Evolutionary conservation across 1,140 invertebrate genomes (phyloP).

Genomic region (Metaphire vulgaris): DNA sequence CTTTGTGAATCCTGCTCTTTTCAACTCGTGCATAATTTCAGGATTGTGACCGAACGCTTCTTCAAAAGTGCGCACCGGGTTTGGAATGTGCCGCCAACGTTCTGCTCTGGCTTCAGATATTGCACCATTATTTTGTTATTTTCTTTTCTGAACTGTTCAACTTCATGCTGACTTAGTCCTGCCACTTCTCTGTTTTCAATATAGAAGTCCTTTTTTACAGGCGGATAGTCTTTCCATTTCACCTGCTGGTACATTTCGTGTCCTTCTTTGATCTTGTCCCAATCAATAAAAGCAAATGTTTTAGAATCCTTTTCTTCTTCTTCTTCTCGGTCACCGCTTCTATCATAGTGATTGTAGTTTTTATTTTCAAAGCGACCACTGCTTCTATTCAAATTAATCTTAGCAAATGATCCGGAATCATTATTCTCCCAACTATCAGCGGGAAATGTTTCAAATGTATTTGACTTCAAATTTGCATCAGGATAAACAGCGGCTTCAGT

Average conservation of each 20-base stretch:
- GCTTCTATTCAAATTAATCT: neutral
- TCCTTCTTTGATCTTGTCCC: neutral
- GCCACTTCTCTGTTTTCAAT: slow-evolving; percentile 66
- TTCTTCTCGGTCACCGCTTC: slow-evolving; percentile 12
- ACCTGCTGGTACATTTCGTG: neutral
- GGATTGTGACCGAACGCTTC: slow-evolving; percentile 74
- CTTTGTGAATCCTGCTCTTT: slow-evolving; percentile 42
- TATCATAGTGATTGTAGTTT: slow-evolving; percentile 7
- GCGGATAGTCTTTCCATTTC: slow-evolving; percentile 53
- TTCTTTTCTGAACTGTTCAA: slow-evolving; percentile 53
- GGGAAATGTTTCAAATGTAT: too few relatives aligned
- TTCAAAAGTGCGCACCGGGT: slow-evolving; percentile 74
- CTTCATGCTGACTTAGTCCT: slow-evolving; percentile 60
- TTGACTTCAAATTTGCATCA: too few relatives aligned
- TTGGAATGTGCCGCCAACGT: slow-evolving; percentile 60
- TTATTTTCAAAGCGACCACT: slow-evolving; percentile 12
- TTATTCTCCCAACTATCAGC: neutral
- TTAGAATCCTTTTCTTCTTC: slow-evolving; percentile 25
- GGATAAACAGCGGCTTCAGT: too few relatives aligned
- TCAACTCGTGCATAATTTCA: slow-evolving; percentile 46
- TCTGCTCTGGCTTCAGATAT: slow-evolving; percentile 40
- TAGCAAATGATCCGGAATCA: neutral
- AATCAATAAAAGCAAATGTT: slow-evolving; percentile 18
- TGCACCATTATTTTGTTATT: slow-evolving; percentile 67
- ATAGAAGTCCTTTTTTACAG: slow-evolving; percentile 76